A percentile compares a stretch with the other conserved stretches of the same genome.
These are phyloP conservation scores for Leptothorax acervorum DNA, from an alignment of 2,888 invertebrate species.

Conservation along the genomic window DNA sequence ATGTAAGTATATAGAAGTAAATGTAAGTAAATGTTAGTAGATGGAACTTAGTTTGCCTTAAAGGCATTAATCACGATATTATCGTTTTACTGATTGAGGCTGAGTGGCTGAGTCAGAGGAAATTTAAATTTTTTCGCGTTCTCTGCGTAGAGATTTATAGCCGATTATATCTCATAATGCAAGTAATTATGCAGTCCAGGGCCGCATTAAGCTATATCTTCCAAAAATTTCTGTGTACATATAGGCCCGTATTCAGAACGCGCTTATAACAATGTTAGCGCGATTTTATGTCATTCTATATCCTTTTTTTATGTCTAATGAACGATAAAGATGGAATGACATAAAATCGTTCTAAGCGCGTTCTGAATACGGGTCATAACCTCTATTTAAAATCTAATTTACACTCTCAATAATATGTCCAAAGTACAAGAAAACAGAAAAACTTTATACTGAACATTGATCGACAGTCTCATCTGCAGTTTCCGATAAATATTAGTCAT, in stretches of 20 bases:
- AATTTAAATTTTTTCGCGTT: neutral
- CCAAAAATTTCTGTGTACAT: too few relatives aligned
- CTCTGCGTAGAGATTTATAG: neutral
- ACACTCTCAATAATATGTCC: neutral
- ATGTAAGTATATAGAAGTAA: neutral
- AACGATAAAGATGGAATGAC: too few relatives aligned
- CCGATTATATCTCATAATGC: conserved; percentile 7
- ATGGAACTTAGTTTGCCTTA: neutral
- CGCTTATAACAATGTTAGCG: too few relatives aligned
- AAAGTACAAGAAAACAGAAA: neutral
- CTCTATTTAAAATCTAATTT: neutral
- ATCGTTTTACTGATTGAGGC: conserved; percentile 11
- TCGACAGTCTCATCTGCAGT: neutral
- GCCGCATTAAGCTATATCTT: neutral
- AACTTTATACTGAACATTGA: neutral
- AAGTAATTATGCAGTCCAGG: conserved; percentile 4
- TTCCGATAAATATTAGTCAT: neutral
- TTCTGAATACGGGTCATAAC: too few relatives aligned
- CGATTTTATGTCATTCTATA: too few relatives aligned
- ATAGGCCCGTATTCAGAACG: too few relatives aligned
- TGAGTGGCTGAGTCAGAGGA: neutral
- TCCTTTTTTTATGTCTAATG: too few relatives aligned
- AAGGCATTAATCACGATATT: conserved; percentile 11
- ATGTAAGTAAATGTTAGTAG: too few relatives aligned
- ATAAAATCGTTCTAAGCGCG: too few relatives aligned